phyloP scores from a whole-genome alignment of 2,888 invertebrate genomes.

The Hypena proboscidalis region DNA sequence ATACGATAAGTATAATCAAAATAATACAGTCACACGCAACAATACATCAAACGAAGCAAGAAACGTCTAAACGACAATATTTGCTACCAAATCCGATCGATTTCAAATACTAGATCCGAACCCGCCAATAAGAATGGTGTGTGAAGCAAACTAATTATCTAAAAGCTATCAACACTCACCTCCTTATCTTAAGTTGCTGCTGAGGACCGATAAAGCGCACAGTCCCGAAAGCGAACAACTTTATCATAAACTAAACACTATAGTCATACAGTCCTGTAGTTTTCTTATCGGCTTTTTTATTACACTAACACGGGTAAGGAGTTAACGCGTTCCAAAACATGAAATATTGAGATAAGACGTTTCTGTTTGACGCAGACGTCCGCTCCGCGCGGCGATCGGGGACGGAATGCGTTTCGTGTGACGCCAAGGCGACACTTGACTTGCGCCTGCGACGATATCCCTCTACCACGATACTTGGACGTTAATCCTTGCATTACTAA shows the following conservation, averaged over 20 bases:
- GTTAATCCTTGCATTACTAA: too few species aligned
- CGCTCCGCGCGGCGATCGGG: constrained; percentile 50
- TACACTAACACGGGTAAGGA: constrained; percentile 52
- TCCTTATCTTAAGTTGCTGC: constrained; percentile 74
- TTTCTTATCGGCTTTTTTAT: constrained; percentile 63
- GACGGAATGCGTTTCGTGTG: constrained; percentile 67
- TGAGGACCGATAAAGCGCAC: constrained; percentile 63
- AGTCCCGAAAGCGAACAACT: constrained; percentile 64
- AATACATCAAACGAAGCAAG: too few species aligned
- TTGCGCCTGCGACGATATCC: constrained; percentile 63
- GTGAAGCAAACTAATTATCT: constrained; percentile 71
- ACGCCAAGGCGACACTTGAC: constrained; percentile 41
- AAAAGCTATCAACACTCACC: constrained; percentile 82
- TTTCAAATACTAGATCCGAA: constrained; percentile 22
- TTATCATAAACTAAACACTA: constrained; percentile 74
- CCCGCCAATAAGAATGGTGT: constrained; percentile 41
- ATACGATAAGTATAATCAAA: too few species aligned
- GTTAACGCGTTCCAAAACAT: constrained; percentile 53
- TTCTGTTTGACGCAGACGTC: constrained; percentile 53
- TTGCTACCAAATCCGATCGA: constrained; percentile 2
- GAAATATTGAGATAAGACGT: constrained; percentile 56
- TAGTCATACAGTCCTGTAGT: constrained; percentile 45
- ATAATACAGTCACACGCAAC: too few species aligned
- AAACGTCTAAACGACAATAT: constrained; percentile 1
- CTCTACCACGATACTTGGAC: constrained; percentile 36